A percentile compares a stretch with the other conserved stretches of the same genome.
Conservation (phyloP, 2,113 vertebrate genomes). For the Xerus inauris region DNA sequence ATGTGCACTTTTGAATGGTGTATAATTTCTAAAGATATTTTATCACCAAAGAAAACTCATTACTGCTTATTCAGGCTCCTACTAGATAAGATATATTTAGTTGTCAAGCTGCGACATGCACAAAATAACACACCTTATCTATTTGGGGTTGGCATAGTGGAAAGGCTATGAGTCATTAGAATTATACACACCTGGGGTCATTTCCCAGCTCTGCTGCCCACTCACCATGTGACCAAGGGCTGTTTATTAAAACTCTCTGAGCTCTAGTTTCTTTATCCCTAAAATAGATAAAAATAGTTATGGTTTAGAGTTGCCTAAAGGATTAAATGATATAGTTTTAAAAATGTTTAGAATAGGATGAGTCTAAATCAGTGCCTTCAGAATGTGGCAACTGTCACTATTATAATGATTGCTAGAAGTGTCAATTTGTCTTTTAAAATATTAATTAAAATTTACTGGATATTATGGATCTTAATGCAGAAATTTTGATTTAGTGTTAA, state of each 20-base stretch:
- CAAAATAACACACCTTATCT: not conserved
- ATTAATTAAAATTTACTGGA: not conserved
- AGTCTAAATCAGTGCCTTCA: not conserved
- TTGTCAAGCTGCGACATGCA: not conserved
- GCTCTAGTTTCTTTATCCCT: not conserved
- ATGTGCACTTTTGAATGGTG: not conserved
- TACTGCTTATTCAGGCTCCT: not conserved
- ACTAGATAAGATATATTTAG: not conserved
- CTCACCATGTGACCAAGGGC: not conserved
- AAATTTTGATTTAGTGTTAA: not conserved
- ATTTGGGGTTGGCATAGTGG: not conserved
- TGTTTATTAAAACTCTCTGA: not conserved
- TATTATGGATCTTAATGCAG: not conserved
- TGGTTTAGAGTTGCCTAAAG: not conserved
- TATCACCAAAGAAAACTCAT: not conserved
- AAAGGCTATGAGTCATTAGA: not conserved
- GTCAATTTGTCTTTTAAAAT: not conserved
- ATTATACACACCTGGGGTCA: not conserved
- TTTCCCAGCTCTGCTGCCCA: not conserved
- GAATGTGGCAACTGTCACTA: not conserved
- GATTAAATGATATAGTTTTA: not conserved
- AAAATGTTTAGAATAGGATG: not conserved
- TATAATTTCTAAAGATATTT: not conserved
- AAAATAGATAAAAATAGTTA: not conserved
- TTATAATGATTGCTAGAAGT: not conserved